Evolutionary conservation across 2,113 vertebrate species (phyloP).

Genomic region (Dissostichus mawsoni): DNA sequence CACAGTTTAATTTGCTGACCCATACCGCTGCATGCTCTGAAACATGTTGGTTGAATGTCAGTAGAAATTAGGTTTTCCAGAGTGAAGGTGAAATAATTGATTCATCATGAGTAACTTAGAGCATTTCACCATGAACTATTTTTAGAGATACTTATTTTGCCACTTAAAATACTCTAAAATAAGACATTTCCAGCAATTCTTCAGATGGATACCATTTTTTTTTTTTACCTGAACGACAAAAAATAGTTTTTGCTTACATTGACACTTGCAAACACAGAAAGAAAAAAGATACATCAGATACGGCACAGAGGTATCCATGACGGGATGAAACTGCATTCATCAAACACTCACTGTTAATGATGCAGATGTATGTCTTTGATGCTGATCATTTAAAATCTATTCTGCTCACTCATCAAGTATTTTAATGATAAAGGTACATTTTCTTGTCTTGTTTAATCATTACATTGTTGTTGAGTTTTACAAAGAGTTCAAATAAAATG

Average conservation of each 20-base stretch:
- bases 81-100: slow-evolving; percentile 81
- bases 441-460: slow-evolving; percentile 57
- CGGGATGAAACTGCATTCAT: slow-evolving; percentile 29
- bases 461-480: slow-evolving; percentile 50
- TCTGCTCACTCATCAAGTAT: slow-evolving; percentile 28
- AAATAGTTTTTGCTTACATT: slow-evolving; percentile 17
- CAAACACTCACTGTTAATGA: slow-evolving; percentile 25
- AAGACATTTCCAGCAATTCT: slow-evolving; percentile 2
- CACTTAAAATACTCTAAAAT: slow-evolving; percentile 5
- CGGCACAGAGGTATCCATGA: slow-evolving; percentile 27
- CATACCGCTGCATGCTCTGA: slow-evolving; percentile 62
- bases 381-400: slow-evolving; percentile 45
- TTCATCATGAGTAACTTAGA: slow-evolving; percentile 77
- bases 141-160: background rate
- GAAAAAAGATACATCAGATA: background rate
- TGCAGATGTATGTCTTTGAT: slow-evolving; percentile 35
- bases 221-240: background rate
- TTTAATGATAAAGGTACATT: slow-evolving; percentile 14
- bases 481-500: slow-evolving; percentile 28
- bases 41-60: slow-evolving; percentile 75
- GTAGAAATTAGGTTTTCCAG: slow-evolving; percentile 70
- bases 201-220: background rate
- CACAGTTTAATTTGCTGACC: slow-evolving; percentile 76
- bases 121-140: slow-evolving; percentile 53
- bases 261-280: slow-evolving; percentile 10